phyloP scores from a whole-genome alignment of 2,888 invertebrate species.

The Aphelenchoides bicaudatus region DNA sequence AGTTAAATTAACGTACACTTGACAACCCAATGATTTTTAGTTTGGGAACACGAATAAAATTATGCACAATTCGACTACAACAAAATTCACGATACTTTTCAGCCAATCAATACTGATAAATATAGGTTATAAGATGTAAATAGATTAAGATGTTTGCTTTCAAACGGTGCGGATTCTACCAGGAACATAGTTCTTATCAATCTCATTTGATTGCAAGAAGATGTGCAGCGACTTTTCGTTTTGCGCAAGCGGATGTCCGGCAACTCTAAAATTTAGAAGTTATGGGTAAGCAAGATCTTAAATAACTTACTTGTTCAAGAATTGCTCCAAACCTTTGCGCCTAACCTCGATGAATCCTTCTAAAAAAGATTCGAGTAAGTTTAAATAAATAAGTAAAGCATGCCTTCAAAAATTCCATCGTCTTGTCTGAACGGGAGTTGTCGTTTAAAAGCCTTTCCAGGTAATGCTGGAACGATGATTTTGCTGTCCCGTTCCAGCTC shows the following conservation, averaged over 20 bases:
- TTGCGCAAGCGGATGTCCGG: constrained; percentile 95
- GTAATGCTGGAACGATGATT: constrained; percentile 96
- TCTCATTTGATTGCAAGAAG: constrained; percentile 93
- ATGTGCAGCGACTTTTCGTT: constrained; percentile 98
- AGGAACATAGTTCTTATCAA: constrained; percentile 98
- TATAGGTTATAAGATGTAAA: too few relatives aligned
- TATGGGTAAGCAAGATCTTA: not conserved
- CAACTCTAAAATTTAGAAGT: constrained; percentile 71
- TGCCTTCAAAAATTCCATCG: constrained; percentile 98
- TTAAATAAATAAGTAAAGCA: too few relatives aligned
- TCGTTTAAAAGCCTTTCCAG: constrained; percentile 95
- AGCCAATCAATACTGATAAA: too few relatives aligned
- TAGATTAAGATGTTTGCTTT: too few relatives aligned
- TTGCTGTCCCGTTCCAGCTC: constrained; percentile 98
- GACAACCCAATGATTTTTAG: too few relatives aligned
- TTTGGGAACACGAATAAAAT: too few relatives aligned
- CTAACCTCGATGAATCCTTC: constrained; percentile 98
- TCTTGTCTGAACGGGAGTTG: constrained; percentile 97
- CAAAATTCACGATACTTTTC: too few relatives aligned
- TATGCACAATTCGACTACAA: too few relatives aligned
- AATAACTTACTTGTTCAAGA: constrained; percentile 84
- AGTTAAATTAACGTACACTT: too few relatives aligned
- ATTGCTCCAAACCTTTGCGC: constrained; percentile 90
- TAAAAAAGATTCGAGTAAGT: too few relatives aligned
- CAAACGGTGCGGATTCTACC: constrained; percentile 84